Evolutionary conservation across 2,888 invertebrate genomes (phyloP).

Genomic region (Machimus atricapillus): DNA sequence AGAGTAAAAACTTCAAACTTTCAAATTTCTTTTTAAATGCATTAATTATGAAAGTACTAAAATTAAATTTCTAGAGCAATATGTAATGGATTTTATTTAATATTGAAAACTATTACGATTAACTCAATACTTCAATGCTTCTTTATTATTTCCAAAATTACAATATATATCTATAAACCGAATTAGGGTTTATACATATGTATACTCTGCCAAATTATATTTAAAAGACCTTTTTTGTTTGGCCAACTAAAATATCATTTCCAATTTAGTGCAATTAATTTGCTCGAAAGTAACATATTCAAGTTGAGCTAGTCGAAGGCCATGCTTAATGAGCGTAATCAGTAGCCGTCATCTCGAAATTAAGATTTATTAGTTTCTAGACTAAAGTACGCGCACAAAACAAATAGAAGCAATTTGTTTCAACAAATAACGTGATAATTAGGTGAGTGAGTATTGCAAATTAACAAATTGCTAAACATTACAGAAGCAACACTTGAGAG

Average conservation of each 20-base stretch:
- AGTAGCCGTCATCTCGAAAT: constrained; percentile 42
- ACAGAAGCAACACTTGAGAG: constrained; percentile 15
- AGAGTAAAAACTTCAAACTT: too few relatives aligned
- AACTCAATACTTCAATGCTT: too few relatives aligned
- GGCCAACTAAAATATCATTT: neutral
- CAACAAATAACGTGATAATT: constrained; percentile 46
- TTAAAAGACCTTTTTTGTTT: neutral
- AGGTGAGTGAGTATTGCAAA: constrained; percentile 43
- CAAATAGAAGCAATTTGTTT: constrained; percentile 44
- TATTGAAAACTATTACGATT: too few relatives aligned
- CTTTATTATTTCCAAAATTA: too few relatives aligned
- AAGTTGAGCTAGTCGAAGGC: neutral
- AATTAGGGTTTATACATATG: neutral
- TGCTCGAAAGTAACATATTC: neutral
- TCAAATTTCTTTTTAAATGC: too few relatives aligned
- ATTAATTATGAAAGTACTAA: too few relatives aligned
- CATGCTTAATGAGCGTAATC: constrained; percentile 32
- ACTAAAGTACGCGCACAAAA: neutral
- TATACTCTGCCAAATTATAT: neutral
- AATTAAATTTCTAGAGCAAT: too few relatives aligned
- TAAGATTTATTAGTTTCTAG: constrained; percentile 36
- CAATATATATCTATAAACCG: too few relatives aligned
- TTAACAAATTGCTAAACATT: constrained; percentile 47
- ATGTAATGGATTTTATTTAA: too few relatives aligned
- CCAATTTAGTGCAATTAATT: neutral